Evolutionary conservation across 2,888 invertebrate genomes (phyloP).

Genomic region (Gymnoscelis rufifasciata): DNA sequence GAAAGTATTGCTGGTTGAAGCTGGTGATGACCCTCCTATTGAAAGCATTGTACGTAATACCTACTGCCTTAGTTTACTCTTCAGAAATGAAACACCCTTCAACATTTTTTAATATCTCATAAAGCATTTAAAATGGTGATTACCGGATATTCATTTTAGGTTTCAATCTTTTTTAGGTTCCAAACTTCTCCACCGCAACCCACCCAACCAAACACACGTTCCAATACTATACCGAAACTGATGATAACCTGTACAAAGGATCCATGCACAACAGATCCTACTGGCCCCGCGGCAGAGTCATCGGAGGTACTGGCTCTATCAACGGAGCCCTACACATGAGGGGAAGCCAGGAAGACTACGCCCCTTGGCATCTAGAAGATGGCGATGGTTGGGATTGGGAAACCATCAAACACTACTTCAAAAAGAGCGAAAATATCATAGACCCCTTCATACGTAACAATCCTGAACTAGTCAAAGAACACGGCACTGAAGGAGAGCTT

Average conservation of each 20-base stretch:
- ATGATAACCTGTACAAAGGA: slow-evolving; percentile 50
- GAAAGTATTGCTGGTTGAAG: slow-evolving; percentile 65
- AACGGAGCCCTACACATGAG: slow-evolving; percentile 65
- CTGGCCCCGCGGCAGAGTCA: slow-evolving; percentile 64
- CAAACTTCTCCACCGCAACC: slow-evolving; percentile 54
- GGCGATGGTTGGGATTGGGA: slow-evolving; percentile 68
- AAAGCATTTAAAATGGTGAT: neutral
- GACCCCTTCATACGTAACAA: slow-evolving; percentile 61
- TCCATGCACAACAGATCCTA: slow-evolving; percentile 46
- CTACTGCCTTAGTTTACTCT: no score
- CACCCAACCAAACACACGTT: slow-evolving; percentile 50
- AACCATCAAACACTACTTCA: slow-evolving; percentile 57
- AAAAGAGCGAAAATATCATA: slow-evolving; percentile 62
- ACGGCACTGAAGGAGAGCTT: slow-evolving; percentile 72
- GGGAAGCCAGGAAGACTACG: slow-evolving; percentile 60
- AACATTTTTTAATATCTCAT: no score
- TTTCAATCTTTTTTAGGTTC: slow-evolving; percentile 63
- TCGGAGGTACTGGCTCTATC: slow-evolving; percentile 69
- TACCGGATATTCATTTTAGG: no score
- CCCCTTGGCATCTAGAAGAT: slow-evolving; percentile 52
- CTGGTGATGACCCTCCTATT: slow-evolving; percentile 60
- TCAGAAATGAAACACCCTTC: no score
- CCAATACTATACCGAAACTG: slow-evolving; percentile 61
- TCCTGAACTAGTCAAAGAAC: slow-evolving; percentile 51
- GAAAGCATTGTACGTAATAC: slow-evolving; percentile 56